Evolutionary conservation across 2,888 invertebrate genomes (phyloP).

Genomic region (Eucera pruinosa): DNA sequence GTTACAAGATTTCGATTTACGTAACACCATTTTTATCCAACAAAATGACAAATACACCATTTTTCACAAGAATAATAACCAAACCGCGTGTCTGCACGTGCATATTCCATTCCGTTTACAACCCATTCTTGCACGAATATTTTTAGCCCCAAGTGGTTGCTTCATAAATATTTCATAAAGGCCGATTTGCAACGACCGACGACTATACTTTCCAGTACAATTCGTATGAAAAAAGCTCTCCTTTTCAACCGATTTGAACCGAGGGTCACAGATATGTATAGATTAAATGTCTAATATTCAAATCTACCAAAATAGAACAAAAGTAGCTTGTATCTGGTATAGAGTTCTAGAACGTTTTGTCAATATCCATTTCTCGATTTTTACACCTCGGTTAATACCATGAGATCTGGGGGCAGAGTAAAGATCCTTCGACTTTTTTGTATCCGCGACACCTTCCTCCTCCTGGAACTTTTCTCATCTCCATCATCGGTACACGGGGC

Average conservation of each 20-base stretch:
- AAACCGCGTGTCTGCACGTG: background rate
- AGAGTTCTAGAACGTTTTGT: background rate
- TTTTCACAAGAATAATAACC: background rate
- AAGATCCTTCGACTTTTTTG: slow-evolving; percentile 25
- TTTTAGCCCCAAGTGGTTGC: background rate
- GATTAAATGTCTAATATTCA: slow-evolving; percentile 7
- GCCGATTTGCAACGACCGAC: slow-evolving; percentile 17
- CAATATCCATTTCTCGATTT: background rate
- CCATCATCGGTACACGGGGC: slow-evolving; percentile 15
- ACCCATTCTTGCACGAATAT: background rate
- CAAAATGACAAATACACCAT: background rate
- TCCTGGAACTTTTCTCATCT: slow-evolving; percentile 10
- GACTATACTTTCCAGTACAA: background rate
- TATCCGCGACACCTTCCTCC: background rate
- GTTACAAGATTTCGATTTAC: background rate
- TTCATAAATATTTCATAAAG: slow-evolving; percentile 33
- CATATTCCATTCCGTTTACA: background rate
- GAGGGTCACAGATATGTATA: slow-evolving; percentile 2
- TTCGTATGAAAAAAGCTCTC: no score
- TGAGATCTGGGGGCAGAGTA: slow-evolving; percentile 14
- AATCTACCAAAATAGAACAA: no score
- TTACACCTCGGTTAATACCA: slow-evolving; percentile 9
- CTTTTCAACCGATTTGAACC: slow-evolving; percentile 1
- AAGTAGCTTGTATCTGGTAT: background rate
- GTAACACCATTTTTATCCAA: background rate